These are phyloP conservation scores for Agrochola circellaris DNA, from an alignment of 2,888 invertebrate species.

Conservation along the genomic window DNA sequence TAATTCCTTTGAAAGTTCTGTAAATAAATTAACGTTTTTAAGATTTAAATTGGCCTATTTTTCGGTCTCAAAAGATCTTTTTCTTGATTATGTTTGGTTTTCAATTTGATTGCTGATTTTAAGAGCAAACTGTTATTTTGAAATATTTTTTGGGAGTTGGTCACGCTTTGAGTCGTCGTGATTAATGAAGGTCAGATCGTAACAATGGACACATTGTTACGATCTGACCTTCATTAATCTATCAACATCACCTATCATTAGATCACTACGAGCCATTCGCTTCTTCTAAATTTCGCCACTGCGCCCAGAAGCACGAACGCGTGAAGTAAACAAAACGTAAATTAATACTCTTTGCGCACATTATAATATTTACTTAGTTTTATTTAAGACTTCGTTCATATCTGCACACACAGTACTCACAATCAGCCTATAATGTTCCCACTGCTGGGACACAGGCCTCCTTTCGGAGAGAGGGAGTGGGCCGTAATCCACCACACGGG, in stretches of 20 bases:
- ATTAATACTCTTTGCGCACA: not conserved
- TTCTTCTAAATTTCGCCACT: not conserved
- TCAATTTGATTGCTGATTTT: constrained; percentile 4
- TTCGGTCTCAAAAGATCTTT: not conserved
- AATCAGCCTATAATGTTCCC: not conserved
- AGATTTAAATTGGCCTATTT: not conserved
- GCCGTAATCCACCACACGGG: too few species aligned
- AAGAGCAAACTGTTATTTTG: not conserved
- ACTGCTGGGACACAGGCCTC: not conserved
- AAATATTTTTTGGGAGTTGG: not conserved
- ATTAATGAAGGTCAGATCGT: too few species aligned
- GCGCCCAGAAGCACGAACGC: not conserved
- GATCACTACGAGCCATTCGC: not conserved
- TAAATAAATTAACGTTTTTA: constrained; percentile 41
- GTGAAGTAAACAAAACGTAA: not conserved
- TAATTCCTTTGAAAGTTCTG: constrained; percentile 69
- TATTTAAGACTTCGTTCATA: not conserved
- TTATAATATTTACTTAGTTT: too few species aligned
- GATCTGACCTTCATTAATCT: not conserved
- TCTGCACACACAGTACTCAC: not conserved
- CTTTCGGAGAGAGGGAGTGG: not conserved
- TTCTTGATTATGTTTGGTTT: constrained; percentile 7
- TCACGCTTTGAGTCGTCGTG: not conserved
- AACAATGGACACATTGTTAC: not conserved
- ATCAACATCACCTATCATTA: not conserved